These are phyloP conservation scores for Xenotilapia caudafasciata DNA, from an alignment of 2,113 vertebrate genomes.

Conservation along the genomic window DNA sequence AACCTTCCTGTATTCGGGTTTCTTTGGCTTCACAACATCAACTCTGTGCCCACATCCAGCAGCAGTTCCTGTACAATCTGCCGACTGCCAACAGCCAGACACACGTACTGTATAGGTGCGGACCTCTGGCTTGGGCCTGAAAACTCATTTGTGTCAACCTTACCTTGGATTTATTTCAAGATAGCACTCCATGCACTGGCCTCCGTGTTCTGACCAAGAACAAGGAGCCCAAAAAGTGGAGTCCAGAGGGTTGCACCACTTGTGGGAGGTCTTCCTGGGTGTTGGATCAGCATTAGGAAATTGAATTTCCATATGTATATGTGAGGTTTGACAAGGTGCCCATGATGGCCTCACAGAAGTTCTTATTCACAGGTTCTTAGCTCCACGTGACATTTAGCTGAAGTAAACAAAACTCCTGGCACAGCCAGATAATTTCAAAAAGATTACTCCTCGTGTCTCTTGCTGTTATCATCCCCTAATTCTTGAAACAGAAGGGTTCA, in stretches of 20 bases:
- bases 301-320: slow-evolving; percentile 40
- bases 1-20: neutral
- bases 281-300: neutral
- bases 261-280: slow-evolving; percentile 47
- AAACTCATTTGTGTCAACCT: slow-evolving; percentile 5
- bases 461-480: neutral
- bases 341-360: neutral
- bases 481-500: neutral
- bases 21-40: slow-evolving; percentile 11
- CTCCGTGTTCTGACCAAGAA: neutral
- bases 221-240: neutral
- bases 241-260: neutral
- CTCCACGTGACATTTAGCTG: neutral
- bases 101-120: slow-evolving; percentile 2
- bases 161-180: neutral
- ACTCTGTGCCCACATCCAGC: slow-evolving; percentile 26
- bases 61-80: slow-evolving; percentile 22
- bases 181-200: neutral
- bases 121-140: slow-evolving; percentile 6
- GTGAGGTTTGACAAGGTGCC: slow-evolving; percentile 31
- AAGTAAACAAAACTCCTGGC: neutral
- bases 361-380: neutral
- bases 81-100: slow-evolving; percentile 2
- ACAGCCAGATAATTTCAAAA: neutral
- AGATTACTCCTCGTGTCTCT: neutral